These are phyloP conservation scores for Tipula unca DNA, from an alignment of 2,888 invertebrate species.

Conservation along the genomic window DNA sequence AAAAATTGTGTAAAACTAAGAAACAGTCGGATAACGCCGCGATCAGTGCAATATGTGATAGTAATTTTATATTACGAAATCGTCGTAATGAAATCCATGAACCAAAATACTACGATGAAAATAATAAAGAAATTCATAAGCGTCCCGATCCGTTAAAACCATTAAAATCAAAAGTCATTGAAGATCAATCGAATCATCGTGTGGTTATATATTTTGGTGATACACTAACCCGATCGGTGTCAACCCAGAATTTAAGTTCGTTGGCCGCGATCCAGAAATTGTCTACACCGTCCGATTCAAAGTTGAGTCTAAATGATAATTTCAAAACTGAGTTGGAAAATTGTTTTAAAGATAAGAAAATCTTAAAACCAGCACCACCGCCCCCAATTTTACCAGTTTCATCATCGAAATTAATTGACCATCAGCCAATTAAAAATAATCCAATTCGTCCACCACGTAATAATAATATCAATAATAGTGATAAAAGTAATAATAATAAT, in stretches of 20 bases:
- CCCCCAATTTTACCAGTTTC: not conserved
- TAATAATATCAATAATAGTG: not conserved
- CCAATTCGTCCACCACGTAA: not conserved
- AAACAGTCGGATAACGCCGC: not conserved
- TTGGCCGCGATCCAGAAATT: slow-evolving; percentile 19
- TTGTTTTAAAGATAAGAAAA: not conserved
- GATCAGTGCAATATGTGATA: slow-evolving; percentile 26
- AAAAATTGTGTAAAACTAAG: slow-evolving; percentile 29
- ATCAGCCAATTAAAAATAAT: not conserved
- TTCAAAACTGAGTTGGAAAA: not conserved
- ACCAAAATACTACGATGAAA: slow-evolving; percentile 1
- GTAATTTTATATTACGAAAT: slow-evolving; percentile 46
- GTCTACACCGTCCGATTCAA: not conserved
- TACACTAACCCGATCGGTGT: slow-evolving; percentile 44
- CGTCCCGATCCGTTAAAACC: not conserved
- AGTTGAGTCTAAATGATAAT: not conserved
- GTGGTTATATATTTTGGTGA: slow-evolving; percentile 69
- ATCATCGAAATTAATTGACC: not conserved
- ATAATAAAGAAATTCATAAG: not conserved
- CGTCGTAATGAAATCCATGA: slow-evolving; percentile 32
- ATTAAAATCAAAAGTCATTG: not conserved
- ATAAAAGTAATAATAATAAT: not conserved
- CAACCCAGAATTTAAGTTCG: slow-evolving; percentile 16
- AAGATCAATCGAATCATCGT: slow-evolving; percentile 48
- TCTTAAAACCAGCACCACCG: slow-evolving; percentile 9